phyloP scores from a whole-genome alignment of 1,140 invertebrate genomes.

The Bombyx mandarina region DNA sequence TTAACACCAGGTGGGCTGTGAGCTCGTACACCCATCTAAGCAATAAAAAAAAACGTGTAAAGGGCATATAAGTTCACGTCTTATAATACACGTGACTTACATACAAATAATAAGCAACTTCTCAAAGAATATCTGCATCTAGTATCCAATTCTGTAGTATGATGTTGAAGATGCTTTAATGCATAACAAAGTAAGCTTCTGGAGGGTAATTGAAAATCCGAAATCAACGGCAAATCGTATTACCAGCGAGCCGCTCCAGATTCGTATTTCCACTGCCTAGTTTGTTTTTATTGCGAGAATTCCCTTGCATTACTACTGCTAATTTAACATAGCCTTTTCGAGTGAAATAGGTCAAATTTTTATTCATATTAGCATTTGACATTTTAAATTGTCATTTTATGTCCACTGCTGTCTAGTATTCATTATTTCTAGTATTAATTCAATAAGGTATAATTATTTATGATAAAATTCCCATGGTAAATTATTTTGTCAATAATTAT shows the following conservation, averaged over 20 bases:
- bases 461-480: not conserved
- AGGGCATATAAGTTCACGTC: too few species aligned
- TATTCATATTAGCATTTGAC: not conserved
- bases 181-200: slow-evolving; percentile 9
- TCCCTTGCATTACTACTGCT: slow-evolving; percentile 5
- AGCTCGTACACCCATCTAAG: too few species aligned
- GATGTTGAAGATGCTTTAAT: not conserved
- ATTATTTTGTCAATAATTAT: not conserved
- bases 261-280: slow-evolving; percentile 11
- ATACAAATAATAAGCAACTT: too few species aligned
- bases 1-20: too few species aligned
- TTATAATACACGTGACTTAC: too few species aligned
- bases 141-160: not conserved
- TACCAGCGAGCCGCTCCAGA: slow-evolving; percentile 14
- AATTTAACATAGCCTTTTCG: not conserved
- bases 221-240: slow-evolving; percentile 17
- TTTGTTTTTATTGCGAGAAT: slow-evolving; percentile 14
- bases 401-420: too few species aligned
- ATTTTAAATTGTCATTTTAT: not conserved
- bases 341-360: not conserved
- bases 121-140: too few species aligned
- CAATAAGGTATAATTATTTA: not conserved
- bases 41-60: too few species aligned
- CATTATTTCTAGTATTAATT: not conserved
- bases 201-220: slow-evolving; percentile 15